Base-by-base conservation (phyloP, 2,113 vertebrate species). In the Silurus asotus region DNA sequence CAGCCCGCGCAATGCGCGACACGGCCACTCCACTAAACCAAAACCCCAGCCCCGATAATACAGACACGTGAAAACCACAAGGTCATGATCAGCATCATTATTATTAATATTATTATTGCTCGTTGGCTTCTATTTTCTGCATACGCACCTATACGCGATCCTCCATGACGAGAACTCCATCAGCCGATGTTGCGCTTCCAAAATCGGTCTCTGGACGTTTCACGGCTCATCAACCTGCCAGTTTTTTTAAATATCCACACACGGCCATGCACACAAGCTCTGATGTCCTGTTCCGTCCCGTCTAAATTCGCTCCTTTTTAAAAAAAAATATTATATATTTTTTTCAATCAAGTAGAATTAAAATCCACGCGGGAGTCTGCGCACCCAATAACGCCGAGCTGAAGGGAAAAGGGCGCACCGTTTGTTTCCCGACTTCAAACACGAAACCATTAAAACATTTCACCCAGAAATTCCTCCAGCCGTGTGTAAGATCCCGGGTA, bases 131-230 rank as follows among this genome's bases (percentile, higher is more conserved):
- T 37, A 56, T 56, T 56, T 56, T 15, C 25, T 10, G 51, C 1
- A 80, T 61, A 92, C 95, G 93, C 92, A 96, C 96, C 94, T 93
- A 90, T 91, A 91, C 87, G 91, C 93, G 89, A 92, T 86, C 93
- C 92, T 94, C 91, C 95, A 89, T 92, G 90, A 88, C 87, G 76
- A 91, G 90, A 94, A 94, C 95, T 95, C 96, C 95, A 94, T 94
- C 90, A 90, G 93, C 86, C 88, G 91, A 87, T 19, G 88, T 84
- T 87, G 67, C 86, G 88, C 89, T 92, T 91, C 89, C 90, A 37
- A 15, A 84, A 86, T 6, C 11, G 20, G 45, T 86, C 90, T 85
- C 89, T 83, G 79, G 87, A 89, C 72, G 61, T 61, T 88, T 87
- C 82, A 89, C 91, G 89, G 89, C 92, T 91, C 91, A 87, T 89